A percentile compares a stretch with the other conserved stretches of the same genome.
These are phyloP conservation scores for Staurois parvus DNA, from an alignment of 2,797 vertebrate species.

Conservation along the genomic window DNA sequence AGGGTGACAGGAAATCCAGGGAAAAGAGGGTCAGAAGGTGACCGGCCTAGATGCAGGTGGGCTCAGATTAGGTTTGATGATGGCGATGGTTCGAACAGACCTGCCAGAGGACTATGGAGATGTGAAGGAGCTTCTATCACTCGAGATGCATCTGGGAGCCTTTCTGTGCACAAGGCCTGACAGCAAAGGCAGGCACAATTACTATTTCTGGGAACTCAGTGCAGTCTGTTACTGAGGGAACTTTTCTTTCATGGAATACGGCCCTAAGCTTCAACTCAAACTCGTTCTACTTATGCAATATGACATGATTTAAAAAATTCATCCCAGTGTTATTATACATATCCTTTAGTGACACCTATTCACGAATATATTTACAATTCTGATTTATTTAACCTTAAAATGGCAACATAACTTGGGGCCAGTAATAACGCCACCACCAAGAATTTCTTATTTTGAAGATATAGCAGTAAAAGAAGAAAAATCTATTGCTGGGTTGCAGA, in stretches of 20 bases:
- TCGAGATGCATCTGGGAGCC: slow-evolving; percentile 7
- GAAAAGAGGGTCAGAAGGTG: neutral
- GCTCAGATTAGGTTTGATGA: neutral
- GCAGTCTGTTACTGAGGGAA: slow-evolving; percentile 33
- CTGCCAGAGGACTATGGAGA: slow-evolving; percentile 3
- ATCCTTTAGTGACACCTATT: neutral
- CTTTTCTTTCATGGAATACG: slow-evolving; percentile 30
- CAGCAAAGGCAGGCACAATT: slow-evolving; percentile 3
- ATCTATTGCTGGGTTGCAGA: too few species aligned
- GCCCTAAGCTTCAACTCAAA: slow-evolving; percentile 26
- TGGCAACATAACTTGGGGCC: neutral
- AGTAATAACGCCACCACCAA: neutral
- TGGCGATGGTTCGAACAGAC: slow-evolving; percentile 1
- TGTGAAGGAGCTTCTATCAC: slow-evolving; percentile 23
- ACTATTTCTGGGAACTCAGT: slow-evolving; percentile 34
- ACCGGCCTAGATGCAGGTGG: slow-evolving; percentile 34
- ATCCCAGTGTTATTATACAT: slow-evolving; percentile 12
- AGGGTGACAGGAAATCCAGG: neutral
- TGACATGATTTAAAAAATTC: slow-evolving; percentile 27
- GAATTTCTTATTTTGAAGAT: neutral
- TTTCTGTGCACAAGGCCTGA: slow-evolving; percentile 18
- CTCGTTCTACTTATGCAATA: slow-evolving; percentile 12
- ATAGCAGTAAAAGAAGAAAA: too few species aligned
- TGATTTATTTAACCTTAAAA: neutral
- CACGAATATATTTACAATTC: slow-evolving; percentile 5